Conservation (phyloP, 1,140 invertebrate genomes). For the Onthophagus taurus region DNA sequence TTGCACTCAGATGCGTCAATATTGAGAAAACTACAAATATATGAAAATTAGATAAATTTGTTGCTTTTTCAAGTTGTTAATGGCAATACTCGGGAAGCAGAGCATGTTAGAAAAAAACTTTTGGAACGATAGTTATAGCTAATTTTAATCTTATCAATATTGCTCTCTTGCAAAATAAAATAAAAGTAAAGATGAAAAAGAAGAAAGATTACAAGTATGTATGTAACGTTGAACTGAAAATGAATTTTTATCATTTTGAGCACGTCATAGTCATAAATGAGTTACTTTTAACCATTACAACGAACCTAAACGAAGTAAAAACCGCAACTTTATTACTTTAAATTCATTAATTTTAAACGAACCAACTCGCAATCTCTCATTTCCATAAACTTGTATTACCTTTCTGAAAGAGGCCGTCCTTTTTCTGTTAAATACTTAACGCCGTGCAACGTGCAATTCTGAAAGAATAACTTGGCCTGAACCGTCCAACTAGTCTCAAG, state of each 20-base stretch:
- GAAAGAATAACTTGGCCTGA: slow-evolving; percentile 58
- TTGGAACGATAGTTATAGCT: too few relatives aligned
- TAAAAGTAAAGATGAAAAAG: too few relatives aligned
- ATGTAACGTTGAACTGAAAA: slow-evolving; percentile 9
- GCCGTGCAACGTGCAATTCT: slow-evolving; percentile 60
- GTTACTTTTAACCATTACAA: slow-evolving; percentile 2
- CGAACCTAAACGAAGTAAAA: not conserved
- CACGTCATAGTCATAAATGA: not conserved
- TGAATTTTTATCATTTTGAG: slow-evolving; percentile 5
- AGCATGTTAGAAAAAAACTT: too few relatives aligned
- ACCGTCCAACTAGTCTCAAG: slow-evolving; percentile 47
- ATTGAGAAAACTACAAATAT: too few relatives aligned
- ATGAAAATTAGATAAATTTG: too few relatives aligned
- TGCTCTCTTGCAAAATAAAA: too few relatives aligned
- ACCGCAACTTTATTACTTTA: not conserved
- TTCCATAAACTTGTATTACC: slow-evolving; percentile 36
- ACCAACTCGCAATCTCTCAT: not conserved
- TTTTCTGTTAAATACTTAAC: slow-evolving; percentile 60
- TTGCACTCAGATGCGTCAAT: too few relatives aligned
- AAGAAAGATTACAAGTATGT: too few relatives aligned
- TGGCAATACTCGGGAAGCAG: too few relatives aligned
- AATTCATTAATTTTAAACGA: slow-evolving; percentile 16
- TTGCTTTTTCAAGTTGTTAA: too few relatives aligned
- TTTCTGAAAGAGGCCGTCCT: slow-evolving; percentile 56
- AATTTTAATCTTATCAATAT: too few relatives aligned